A percentile compares a stretch with the other conserved stretches of the same genome.
phyloP scores from a whole-genome alignment of 1,140 invertebrate genomes.

The Tribolium castaneum region DNA sequence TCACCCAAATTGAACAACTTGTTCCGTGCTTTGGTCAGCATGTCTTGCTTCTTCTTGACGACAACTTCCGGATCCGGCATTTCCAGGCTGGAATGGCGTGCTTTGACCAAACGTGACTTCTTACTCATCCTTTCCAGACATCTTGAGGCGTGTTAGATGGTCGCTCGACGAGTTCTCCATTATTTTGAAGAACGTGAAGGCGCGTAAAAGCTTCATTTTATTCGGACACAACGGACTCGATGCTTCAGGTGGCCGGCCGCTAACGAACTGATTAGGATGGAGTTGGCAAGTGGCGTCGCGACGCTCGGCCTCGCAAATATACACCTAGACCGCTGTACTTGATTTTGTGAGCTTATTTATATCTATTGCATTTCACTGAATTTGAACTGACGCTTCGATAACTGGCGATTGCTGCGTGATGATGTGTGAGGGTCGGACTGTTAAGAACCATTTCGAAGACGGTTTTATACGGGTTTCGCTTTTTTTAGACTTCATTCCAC shows the following conservation, averaged over 20 bases:
- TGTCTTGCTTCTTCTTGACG: conserved; percentile 58
- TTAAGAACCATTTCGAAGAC: not conserved
- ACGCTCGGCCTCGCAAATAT: conserved; percentile 47
- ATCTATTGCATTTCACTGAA: conserved; percentile 31
- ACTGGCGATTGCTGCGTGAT: not conserved
- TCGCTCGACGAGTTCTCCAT: not conserved
- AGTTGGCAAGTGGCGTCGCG: conserved; percentile 48
- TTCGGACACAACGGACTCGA: not conserved
- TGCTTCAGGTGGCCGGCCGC: conserved; percentile 47
- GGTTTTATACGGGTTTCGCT: not conserved
- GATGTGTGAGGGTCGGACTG: not conserved
- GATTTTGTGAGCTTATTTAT: conserved; percentile 43
- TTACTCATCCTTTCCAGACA: conserved; percentile 48
- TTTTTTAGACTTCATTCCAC: conserved; percentile 3
- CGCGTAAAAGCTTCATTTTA: not conserved
- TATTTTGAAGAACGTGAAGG: not conserved
- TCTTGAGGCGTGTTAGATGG: not conserved
- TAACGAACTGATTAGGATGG: conserved; percentile 45
- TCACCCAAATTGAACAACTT: conserved; percentile 60
- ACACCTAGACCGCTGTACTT: conserved; percentile 42
- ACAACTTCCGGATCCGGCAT: conserved; percentile 56
- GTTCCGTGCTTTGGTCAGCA: conserved; percentile 59
- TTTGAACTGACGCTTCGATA: conserved; percentile 3
- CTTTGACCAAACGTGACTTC: conserved; percentile 53
- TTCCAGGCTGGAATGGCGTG: conserved; percentile 60